Base-by-base conservation (phyloP, 2,797 vertebrate species). In the Diplodus sargus region DNA sequence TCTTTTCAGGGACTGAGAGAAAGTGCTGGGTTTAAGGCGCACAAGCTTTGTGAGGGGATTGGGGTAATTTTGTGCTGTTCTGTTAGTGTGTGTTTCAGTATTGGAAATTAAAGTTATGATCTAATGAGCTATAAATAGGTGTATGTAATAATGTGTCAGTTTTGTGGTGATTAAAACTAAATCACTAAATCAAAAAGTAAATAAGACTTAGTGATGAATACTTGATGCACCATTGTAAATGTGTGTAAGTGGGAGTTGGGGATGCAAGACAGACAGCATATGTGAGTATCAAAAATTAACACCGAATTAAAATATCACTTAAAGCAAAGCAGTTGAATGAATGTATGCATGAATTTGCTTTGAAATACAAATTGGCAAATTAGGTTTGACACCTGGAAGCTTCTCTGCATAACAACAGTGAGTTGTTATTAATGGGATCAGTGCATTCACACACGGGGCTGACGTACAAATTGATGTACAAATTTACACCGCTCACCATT, bases 1-100 rank as follows among this genome's bases (percentile, higher is more conserved):
- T 88, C 78, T 82, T 79, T 68, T 87, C 76, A 81, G 74, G 62
- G 69, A 28, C 47, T 78, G 63, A 74, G 73, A 48, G 53, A 42
- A 52, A 2, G 12, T 15, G 18, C 75, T 76, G 58, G 42, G 69
- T 64, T 83, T 68, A 49, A 4, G 51, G 58, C 83, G 70, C 20
- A 17, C 22, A 61, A 34, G 60, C 39, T 68, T 45, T 28, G 43
- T n/a, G 39, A 43, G 15, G 28, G 45, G 51, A 61, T 47, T 15
- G 2, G 15, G 58, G 14, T 17, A 2, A 47, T 15, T 16, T 15
- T 15, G 16, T 39, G 39, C 39, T 39, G 39, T 11, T 39, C 10
- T 39, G 34, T 34, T 34, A 34, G 30, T 17, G 18, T 5, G 17
- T 56, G 48, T 49, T 3, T 49, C 5, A 3, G 48, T 49, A 20